phyloP scores from a whole-genome alignment of 2,888 invertebrate genomes.

The Mechanitis messenoides region DNA sequence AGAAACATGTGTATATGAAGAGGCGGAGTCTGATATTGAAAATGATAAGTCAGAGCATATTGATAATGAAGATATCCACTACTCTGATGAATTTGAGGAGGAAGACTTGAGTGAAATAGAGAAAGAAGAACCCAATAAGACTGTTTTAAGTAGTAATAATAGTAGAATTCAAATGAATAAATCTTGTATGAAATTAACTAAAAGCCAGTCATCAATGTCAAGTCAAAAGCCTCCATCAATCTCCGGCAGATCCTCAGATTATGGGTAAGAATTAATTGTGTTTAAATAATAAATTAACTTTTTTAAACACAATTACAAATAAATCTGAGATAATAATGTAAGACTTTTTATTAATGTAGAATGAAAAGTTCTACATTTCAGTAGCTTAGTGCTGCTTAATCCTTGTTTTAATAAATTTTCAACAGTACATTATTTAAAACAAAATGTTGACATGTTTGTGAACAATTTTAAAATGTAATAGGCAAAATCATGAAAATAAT shows the following conservation, averaged over 20 bases:
- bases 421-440: no score
- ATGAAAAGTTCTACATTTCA: no score
- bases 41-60: conserved; percentile 30
- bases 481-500: no score
- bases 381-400: no score
- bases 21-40: conserved; percentile 47
- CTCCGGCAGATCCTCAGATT: conserved; percentile 56
- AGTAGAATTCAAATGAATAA: conserved; percentile 31
- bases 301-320: not conserved
- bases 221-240: conserved; percentile 46
- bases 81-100: conserved; percentile 71
- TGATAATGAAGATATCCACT: conserved; percentile 54
- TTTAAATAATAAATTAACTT: not conserved
- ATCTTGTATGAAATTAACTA: conserved; percentile 48
- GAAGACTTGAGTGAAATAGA: conserved; percentile 53
- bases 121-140: conserved; percentile 39
- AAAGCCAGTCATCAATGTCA: conserved; percentile 55
- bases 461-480: no score
- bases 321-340: not conserved
- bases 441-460: no score
- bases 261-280: conserved; percentile 46
- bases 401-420: no score
- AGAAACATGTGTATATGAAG: conserved; percentile 58
- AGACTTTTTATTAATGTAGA: no score
- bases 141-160: conserved; percentile 32